Evolutionary conservation across 1,140 invertebrate species (phyloP), one percentile per base, ranked within the genome.

Genomic region (Notospermus geniculatus): DNA sequence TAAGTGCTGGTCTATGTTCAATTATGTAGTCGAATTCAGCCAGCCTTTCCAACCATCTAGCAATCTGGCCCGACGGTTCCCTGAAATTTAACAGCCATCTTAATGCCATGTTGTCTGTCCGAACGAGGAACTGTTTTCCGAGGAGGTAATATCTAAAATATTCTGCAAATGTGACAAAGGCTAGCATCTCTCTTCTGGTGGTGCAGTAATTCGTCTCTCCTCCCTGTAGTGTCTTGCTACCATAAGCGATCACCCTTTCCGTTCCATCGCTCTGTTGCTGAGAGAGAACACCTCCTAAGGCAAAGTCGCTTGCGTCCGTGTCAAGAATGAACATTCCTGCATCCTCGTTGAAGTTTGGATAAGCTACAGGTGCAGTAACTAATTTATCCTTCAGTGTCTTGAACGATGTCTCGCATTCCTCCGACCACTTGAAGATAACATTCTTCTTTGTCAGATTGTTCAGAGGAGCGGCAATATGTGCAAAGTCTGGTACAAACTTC

Each of bases 271-370:
- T n/a, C 27, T 63, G 32, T 27, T 39, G 19, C 55, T 75, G 71
- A 15, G 62, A 61, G 15, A 77, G 65, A 1, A 71, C 73, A 2
- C 62, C 69, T n/a, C 71, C 70, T 17, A 75, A 36, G 7, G 58
- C 72, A 30, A 45, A 27, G n/a, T 64, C 55, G 25, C 57, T 59
- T 7, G 64, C 66, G 57, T 72, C 70, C n/a, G 59, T 65, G 36
- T 69, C 58, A 22, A 72, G 11, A 27, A 68, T 67, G 57, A 63
- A 71, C 0, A 30, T 23, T n/a, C 25, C 32, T 11, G 54, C 43
- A 0, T 27, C 25, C 2, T 50, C 27, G n/a, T n/a, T n/a, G n/a
- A n/a, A n/a, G n/a, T n/a, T n/a, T 0, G 65, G 65, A 52, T 62
- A 68, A 1, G 36, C 46, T 0, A 71, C 54, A 19, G 65, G 70